A percentile compares a stretch with the other conserved stretches of the same genome.
Evolutionary conservation across 92 coral and sea anemone species (phyloP).

Genomic region (Siderastrea radians): DNA sequence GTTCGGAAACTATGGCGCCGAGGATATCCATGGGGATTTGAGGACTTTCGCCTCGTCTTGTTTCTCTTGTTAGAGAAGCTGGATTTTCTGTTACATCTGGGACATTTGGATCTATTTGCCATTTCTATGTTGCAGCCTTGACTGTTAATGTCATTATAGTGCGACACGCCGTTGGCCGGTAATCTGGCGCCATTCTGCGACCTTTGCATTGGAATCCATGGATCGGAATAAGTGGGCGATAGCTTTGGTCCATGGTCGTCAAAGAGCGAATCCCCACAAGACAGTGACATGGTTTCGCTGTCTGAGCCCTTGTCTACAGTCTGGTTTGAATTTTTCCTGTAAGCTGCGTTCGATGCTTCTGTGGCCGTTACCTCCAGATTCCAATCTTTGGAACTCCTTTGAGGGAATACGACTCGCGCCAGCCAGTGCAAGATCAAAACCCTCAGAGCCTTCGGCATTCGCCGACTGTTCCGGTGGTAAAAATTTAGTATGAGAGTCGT

Average conservation of each 20-base stretch:
- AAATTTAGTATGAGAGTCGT: slow-evolving; percentile 93
- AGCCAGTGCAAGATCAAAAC: slow-evolving; percentile 80
- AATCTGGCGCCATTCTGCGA: not conserved
- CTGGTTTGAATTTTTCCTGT: not conserved
- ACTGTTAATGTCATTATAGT: not conserved
- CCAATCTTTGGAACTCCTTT: slow-evolving; percentile 60
- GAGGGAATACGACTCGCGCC: slow-evolving; percentile 81
- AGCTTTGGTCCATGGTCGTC: not conserved
- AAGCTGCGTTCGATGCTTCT: slow-evolving; percentile 1
- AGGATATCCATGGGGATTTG: not conserved
- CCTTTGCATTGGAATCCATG: slow-evolving; percentile 53
- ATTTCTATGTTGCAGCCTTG: not conserved
- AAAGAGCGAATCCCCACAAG: slow-evolving; percentile 15
- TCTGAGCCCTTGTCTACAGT: slow-evolving; percentile 21
- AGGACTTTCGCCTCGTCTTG: slow-evolving; percentile 3
- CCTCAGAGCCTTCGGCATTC: slow-evolving; percentile 87
- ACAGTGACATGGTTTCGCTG: slow-evolving; percentile 20
- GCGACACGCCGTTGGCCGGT: slow-evolving; percentile 8
- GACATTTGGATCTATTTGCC: not conserved
- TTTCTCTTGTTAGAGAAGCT: not conserved
- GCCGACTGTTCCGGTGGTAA: slow-evolving; percentile 89
- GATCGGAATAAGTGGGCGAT: slow-evolving; percentile 29
- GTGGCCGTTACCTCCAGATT: not conserved
- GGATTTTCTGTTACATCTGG: not conserved
- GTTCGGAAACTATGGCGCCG: not conserved